These are phyloP conservation scores for Tortrix viridana DNA, from an alignment of 2,888 invertebrate genomes.

Conservation along the genomic window DNA sequence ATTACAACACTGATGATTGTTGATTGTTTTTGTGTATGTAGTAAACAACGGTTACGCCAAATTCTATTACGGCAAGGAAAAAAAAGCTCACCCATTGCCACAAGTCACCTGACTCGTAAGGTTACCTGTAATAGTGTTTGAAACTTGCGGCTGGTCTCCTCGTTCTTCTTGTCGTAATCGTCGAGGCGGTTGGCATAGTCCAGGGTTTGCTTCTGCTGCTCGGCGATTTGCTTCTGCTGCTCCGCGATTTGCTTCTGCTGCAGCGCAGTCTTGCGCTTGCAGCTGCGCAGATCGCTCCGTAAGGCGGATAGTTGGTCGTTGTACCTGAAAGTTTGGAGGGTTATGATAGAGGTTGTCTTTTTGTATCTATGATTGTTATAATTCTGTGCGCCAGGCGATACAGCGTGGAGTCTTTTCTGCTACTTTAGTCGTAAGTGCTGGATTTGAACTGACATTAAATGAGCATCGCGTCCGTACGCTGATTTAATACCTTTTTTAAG, in stretches of 20 bases:
- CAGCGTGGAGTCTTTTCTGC: too few relatives aligned
- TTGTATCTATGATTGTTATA: background rate
- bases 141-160: slow-evolving; percentile 94
- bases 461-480: too few relatives aligned
- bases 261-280: slow-evolving; percentile 92
- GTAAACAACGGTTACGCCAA: too few relatives aligned
- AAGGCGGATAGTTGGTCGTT: slow-evolving; percentile 92
- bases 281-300: slow-evolving; percentile 90
- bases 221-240: slow-evolving; percentile 88
- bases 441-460: too few relatives aligned
- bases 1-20: too few relatives aligned
- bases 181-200: slow-evolving; percentile 94
- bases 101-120: slow-evolving; percentile 33
- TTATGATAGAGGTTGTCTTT: background rate
- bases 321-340: slow-evolving; percentile 80
- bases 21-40: too few relatives aligned
- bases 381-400: too few relatives aligned
- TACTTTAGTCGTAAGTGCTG: too few relatives aligned
- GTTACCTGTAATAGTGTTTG: slow-evolving; percentile 91
- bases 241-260: slow-evolving; percentile 94
- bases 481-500: too few relatives aligned
- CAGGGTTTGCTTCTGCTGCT: slow-evolving; percentile 89
- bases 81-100: too few relatives aligned
- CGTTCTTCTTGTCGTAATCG: slow-evolving; percentile 95
- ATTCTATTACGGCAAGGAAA: too few relatives aligned